Evolutionary conservation across 2,113 vertebrate species (phyloP), one percentile per base, ranked within the genome.

Genomic region (Austrofundulus limnaeus): DNA sequence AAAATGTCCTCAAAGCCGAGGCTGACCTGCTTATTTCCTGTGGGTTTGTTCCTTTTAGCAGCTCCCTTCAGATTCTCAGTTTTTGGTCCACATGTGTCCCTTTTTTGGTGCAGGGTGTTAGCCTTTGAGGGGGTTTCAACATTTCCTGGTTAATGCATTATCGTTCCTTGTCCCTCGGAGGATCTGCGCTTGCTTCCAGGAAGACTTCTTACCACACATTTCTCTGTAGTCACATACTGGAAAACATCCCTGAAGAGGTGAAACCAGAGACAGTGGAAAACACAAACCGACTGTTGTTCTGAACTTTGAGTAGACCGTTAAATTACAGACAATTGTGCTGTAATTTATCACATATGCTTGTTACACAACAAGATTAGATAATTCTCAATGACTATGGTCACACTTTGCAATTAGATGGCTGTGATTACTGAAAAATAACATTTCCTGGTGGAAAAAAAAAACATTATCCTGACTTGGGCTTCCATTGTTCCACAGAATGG

Each of bases 121-220:
- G 31, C 31, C 31, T 9, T 34, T 34, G 31, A 9, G 6, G 3
- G 14, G 13, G 1, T 43, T 54, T 10, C 21, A 5, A 25, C 11
- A 25, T 64, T 54, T 62, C 14, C 37, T 54, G 31, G 6, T 17
- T 50, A 17, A 52, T 34, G 38, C 31, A 43, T 38, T 59, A 42
- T 37, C 25, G 12, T 47, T 31, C 28, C n/a, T 0, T 43, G 43
- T 19, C 48, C 31, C 12, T 25, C 50, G 7, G 55, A 38, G 28
- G 54, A 62, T 47, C 60, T 65, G 13, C 2, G 1, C 13, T n/a
- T 31, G 1, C 17, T 49, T 37, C 39, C 21, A 55, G 31, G 38
- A 31, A 53, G 16, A 64, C 8, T 1, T 8, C 9, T 61, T 46
- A 15, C 46, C 34, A 53, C 66, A 80, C n/a, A 46, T 66, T 66